phyloP scores from a whole-genome alignment of 1,140 invertebrate species.

The Zaprionus capensis region DNA sequence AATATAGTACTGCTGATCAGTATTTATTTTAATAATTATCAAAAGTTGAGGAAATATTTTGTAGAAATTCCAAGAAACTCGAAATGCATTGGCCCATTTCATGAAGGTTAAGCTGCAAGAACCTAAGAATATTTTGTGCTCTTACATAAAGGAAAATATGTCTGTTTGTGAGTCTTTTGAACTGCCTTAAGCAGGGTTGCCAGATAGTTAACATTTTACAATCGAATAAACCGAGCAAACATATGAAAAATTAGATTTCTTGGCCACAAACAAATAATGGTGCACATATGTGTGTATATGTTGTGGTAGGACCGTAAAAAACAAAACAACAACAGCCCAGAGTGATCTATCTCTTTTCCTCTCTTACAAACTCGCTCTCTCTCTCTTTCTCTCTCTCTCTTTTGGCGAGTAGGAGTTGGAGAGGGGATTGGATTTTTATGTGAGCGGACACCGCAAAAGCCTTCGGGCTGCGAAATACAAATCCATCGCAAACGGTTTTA shows the following conservation, averaged over 20 bases:
- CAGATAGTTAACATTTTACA: slow-evolving; percentile 9
- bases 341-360: slow-evolving; percentile 14
- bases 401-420: no score
- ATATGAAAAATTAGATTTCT: slow-evolving; percentile 25
- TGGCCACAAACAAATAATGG: slow-evolving; percentile 15
- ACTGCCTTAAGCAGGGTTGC: background rate
- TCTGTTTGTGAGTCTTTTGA: background rate
- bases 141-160: background rate
- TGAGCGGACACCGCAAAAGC: slow-evolving; percentile 42
- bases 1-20: no score
- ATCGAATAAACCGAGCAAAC: slow-evolving; percentile 12
- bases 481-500: slow-evolving; percentile 74
- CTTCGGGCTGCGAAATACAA: slow-evolving; percentile 56
- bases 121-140: background rate
- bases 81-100: no score
- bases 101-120: background rate
- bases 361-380: background rate
- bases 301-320: slow-evolving; percentile 21
- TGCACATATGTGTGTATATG: slow-evolving; percentile 38
- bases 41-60: background rate
- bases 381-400: background rate
- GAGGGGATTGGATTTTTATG: slow-evolving; percentile 51
- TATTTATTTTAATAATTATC: no score
- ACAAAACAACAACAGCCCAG: slow-evolving; percentile 27
- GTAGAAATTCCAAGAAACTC: background rate